phyloP scores from a whole-genome alignment of 23 tunicate genomes.

The Clavelina lepadiformis region DNA sequence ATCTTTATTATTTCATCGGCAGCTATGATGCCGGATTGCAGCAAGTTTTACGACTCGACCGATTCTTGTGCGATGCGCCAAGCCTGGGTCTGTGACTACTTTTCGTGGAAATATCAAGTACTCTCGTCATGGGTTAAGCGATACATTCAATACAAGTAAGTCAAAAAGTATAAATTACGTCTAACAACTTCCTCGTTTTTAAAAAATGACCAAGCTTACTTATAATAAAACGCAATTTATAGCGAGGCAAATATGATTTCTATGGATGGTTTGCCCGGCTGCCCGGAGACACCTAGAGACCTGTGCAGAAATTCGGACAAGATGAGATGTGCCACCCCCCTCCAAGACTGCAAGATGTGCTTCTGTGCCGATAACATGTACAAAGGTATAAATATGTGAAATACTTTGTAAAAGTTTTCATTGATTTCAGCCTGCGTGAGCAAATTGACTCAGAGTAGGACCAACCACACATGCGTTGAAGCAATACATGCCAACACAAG shows the following conservation, averaged over 20 bases:
- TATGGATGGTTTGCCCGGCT: neutral
- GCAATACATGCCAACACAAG: too few relatives aligned
- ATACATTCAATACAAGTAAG: slow-evolving; percentile 24
- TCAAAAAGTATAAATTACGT: neutral
- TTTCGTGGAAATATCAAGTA: slow-evolving; percentile 37
- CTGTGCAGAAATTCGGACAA: neutral
- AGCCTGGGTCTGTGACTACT: slow-evolving; percentile 57
- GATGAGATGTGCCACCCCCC: neutral
- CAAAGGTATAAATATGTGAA: too few relatives aligned
- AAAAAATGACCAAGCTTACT: too few relatives aligned
- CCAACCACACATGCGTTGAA: too few relatives aligned
- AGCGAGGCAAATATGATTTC: neutral
- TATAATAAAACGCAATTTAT: neutral
- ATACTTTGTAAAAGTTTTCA: too few relatives aligned
- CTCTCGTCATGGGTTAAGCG: neutral
- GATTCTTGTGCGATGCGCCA: slow-evolving; percentile 11
- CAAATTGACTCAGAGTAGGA: too few relatives aligned
- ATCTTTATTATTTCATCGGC: too few relatives aligned
- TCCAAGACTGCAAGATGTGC: slow-evolving; percentile 18
- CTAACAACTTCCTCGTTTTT: neutral
- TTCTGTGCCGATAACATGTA: slow-evolving; percentile 21
- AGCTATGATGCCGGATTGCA: slow-evolving; percentile 14
- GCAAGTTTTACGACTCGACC: slow-evolving; percentile 9
- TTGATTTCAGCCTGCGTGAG: too few relatives aligned
- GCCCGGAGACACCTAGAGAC: neutral